These are phyloP conservation scores for Rallus limicola DNA, from an alignment of 2,113 vertebrate species.

Conservation along the genomic window DNA sequence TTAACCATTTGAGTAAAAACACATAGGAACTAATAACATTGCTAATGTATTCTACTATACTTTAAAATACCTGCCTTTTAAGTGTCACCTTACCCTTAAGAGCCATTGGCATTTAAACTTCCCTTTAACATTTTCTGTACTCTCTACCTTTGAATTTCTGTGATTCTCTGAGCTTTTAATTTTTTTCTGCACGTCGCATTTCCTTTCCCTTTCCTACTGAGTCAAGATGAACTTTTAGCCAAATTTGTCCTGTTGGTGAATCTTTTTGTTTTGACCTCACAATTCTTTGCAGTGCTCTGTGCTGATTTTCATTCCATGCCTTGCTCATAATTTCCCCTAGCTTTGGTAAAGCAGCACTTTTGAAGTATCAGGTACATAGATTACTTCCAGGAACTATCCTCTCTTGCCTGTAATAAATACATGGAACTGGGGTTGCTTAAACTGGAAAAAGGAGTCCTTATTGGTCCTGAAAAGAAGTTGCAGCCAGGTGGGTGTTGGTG, in stretches of 20 bases:
- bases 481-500: fast-evolving
- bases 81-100: background rate
- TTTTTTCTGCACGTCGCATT: background rate
- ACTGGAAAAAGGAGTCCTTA: background rate
- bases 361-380: background rate
- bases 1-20: background rate
- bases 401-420: background rate
- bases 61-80: background rate
- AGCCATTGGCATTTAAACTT: background rate
- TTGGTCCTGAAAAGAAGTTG: fast-evolving
- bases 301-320: background rate
- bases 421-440: background rate
- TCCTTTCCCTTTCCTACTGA: background rate
- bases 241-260: background rate
- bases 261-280: background rate
- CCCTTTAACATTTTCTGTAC: background rate
- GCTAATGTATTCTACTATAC: background rate
- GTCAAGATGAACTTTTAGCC: background rate
- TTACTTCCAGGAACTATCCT: background rate
- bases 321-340: background rate
- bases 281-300: background rate
- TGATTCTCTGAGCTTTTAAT: background rate
- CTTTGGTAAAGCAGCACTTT: background rate
- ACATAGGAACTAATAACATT: background rate
- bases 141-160: background rate